Evolutionary conservation across 2,113 vertebrate genomes (phyloP).

Genomic region (Mirza zaza): DNA sequence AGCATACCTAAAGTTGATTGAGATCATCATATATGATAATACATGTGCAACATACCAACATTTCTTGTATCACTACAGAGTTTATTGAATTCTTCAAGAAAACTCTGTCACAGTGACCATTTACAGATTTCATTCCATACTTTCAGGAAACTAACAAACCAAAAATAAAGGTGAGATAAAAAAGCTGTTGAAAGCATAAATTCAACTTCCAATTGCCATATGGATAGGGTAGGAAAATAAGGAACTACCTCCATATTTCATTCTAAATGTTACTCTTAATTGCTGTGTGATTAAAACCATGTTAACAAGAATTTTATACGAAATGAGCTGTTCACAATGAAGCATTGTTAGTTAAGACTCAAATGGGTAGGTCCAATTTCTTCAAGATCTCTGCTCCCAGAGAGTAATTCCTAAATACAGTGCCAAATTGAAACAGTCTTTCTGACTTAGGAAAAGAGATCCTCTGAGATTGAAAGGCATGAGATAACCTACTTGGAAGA

Average conservation of each 20-base stretch:
- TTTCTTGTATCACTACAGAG: background rate
- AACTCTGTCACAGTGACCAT: background rate
- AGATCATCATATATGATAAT: background rate
- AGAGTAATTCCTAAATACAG: background rate
- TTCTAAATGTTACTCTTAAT: slow-evolving; percentile 9
- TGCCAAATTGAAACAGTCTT: background rate
- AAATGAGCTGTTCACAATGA: background rate
- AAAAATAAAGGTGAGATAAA: slow-evolving; percentile 67
- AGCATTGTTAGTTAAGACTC: background rate
- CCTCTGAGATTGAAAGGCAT: background rate
- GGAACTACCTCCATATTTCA: background rate
- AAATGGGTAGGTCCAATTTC: background rate
- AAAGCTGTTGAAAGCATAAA: background rate
- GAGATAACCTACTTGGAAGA: background rate
- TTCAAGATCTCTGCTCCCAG: background rate
- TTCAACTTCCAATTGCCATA: slow-evolving; percentile 28
- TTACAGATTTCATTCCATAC: slow-evolving; percentile 34
- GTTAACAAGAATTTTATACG: background rate
- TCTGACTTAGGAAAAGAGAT: background rate
- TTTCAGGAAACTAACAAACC: slow-evolving; percentile 47
- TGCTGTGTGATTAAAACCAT: background rate
- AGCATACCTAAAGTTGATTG: background rate
- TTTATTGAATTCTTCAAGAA: background rate
- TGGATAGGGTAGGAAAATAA: background rate
- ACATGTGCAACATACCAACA: background rate